Base-by-base conservation (phyloP, 2,797 vertebrate species). In the Enteromius thamalakanensis region DNA sequence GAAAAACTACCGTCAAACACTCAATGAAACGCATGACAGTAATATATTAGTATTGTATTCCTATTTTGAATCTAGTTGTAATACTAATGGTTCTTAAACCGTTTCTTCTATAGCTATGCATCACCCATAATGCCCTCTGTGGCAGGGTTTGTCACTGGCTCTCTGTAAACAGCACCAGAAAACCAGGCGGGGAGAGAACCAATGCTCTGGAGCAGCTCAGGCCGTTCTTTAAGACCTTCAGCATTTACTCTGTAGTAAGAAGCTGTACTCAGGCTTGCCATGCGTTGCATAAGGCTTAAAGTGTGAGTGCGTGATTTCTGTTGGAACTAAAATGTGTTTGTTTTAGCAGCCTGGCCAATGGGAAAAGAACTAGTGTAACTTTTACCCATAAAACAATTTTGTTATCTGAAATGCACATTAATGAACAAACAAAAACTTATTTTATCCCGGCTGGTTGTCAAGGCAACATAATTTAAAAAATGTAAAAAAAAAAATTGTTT, bases 151-250 rank as follows among this genome's bases (percentile, higher is more conserved):
- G 79, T 67, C 37, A n/a, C 58, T 58, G 53, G 37, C 69, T 51
- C 42, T 51, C 67, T 26, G 78, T 78, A 86, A 68, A 86, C 80
- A 77, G 74, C 65, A 80, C 17, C 29, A 70, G 64, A 45, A 71
- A 65, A 26, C 42, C 53, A 79, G 80, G 70, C n/a, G 3, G 53
- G 3, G 53, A 58, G 55, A 58, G 3, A 26, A 60, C n/a, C 15
- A 62, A 55, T 26, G n/a, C 60, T 37, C 42, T 29, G 32, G n/a
- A 76, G 81, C 23, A 3, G 55, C 62, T 76, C 74, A 42, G 74
- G 21, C 53, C 26, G 11, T 40, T 29, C 37, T 19, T 76, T 14
- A 45, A 76, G 75, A 62, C 6, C 23, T 62, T 26, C 26, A 26
- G 26, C 26, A 26, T 26, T 26, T 26, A 26, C 26, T 26, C 26